Conservation (phyloP, 2,797 vertebrate species). For the Periophthalmus magnuspinnatus region DNA sequence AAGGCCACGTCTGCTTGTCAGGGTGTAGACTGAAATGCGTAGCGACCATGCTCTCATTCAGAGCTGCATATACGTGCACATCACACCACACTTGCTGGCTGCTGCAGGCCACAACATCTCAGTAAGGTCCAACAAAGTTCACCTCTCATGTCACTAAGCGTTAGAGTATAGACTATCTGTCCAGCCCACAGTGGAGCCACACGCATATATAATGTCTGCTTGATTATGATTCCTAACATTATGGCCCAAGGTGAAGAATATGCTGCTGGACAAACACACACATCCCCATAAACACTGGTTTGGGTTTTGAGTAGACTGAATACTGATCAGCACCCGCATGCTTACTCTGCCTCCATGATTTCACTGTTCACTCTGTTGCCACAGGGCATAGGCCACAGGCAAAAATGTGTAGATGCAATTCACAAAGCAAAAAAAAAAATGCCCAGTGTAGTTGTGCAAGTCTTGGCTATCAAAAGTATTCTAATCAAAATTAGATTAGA, state of each 20-base stretch:
- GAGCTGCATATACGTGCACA: constrained; percentile 20
- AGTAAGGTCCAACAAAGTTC: constrained; percentile 61
- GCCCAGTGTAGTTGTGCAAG: no score
- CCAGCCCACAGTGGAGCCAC: constrained; percentile 37
- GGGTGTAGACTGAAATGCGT: constrained; percentile 57
- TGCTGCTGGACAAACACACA: constrained; percentile 41
- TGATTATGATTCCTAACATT: constrained; percentile 53
- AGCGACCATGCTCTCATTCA: constrained; percentile 45
- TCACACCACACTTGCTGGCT: constrained; percentile 50
- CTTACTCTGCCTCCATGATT: neutral
- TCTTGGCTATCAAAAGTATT: no score
- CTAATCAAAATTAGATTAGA: no score
- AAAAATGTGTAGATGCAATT: no score
- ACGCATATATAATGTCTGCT: constrained; percentile 22
- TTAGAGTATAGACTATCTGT: constrained; percentile 61
- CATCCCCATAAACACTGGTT: neutral
- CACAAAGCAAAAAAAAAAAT: no score
- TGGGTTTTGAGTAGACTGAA: constrained; percentile 19
- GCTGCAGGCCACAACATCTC: no score
- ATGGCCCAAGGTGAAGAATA: constrained; percentile 33
- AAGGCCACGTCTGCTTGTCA: constrained; percentile 43
- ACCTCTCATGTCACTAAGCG: constrained; percentile 65
- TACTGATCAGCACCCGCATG: constrained; percentile 2
- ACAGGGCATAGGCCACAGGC: neutral
- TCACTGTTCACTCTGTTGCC: neutral